A percentile compares a stretch with the other conserved stretches of the same genome.
phyloP scores from a whole-genome alignment of 2,797 vertebrate species.

The Parauchenoglanis ngamensis region DNA sequence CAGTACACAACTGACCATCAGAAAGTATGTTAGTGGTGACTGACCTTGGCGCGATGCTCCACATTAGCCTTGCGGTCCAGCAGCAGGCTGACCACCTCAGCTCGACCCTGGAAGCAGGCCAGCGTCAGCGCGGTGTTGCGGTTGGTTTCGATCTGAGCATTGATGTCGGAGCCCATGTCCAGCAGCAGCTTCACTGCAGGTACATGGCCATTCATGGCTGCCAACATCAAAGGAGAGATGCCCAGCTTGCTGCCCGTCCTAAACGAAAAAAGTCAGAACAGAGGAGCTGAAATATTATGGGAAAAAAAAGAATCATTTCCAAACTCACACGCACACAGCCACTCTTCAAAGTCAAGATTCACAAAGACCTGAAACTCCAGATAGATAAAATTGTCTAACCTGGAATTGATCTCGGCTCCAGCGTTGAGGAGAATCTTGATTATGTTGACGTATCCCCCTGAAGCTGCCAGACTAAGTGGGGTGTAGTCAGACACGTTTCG shows the following conservation, averaged over 20 bases:
- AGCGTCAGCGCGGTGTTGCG: slow-evolving; percentile 96
- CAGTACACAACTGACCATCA: neutral
- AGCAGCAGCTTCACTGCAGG: slow-evolving; percentile 95
- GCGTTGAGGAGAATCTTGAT: slow-evolving; percentile 99
- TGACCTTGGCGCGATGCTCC: slow-evolving; percentile 96
- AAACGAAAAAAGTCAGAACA: neutral
- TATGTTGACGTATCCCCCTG: slow-evolving; percentile 98
- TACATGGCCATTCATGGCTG: slow-evolving; percentile 98
- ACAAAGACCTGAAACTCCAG: neutral
- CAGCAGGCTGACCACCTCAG: slow-evolving; percentile 96
- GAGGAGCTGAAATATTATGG: neutral
- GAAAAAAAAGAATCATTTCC: neutral
- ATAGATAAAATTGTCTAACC: slow-evolving; percentile 70
- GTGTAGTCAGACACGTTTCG: slow-evolving; percentile 99
- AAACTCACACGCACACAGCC: neutral
- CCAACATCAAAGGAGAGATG: slow-evolving; percentile 98
- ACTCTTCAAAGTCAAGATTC: neutral
- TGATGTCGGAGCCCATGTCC: slow-evolving; percentile 99
- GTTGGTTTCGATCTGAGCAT: slow-evolving; percentile 98
- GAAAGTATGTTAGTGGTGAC: slow-evolving; percentile 7
- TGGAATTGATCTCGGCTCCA: slow-evolving; percentile 98
- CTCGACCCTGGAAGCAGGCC: slow-evolving; percentile 97
- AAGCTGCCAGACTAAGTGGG: slow-evolving; percentile 94
- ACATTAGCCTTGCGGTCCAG: slow-evolving; percentile 98
- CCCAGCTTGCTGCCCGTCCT: slow-evolving; percentile 98